Evolutionary conservation across 1,140 invertebrate genomes (phyloP), one percentile per base, ranked within the genome.

Genomic region (Procambarus virginalis): DNA sequence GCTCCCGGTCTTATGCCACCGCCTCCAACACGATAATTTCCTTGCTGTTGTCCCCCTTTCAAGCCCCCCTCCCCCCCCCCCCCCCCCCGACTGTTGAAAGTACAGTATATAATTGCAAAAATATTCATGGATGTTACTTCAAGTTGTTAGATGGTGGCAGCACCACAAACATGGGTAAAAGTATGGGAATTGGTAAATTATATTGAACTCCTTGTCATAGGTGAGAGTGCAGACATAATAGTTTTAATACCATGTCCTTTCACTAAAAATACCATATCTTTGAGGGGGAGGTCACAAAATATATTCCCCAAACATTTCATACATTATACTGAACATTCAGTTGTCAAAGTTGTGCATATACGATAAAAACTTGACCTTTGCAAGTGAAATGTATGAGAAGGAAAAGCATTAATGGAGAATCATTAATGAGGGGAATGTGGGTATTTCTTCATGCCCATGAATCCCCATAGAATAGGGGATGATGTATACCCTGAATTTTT

Each of bases 1-100:
- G 60, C 60, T 70, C 85, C 89, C 0, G 91, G 91, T 3, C 86
- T 92, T 4, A 77, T 86, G 75, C 91, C 87, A 22, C 83, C 87
- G 1, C 86, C 91, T 75, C 91, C 86, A 73, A 73, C 68, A 73
- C 68, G 68, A 73, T 73, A 73, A 73, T 73, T 34, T 34, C 2
- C n/a, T 34, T 34, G 2, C 22, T 73, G 20, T 8, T 73, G 6
- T 73, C 2, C 6, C 3, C 10, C n/a, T 22, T 34, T 34, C 34
- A 5, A 22, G 6, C n/a, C 22, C 2, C 68, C 68, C 5, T 9
- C 17, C 20, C 5, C 64, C 12, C 20, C 17, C 5, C 17, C 5
- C 34, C 34, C 34, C 34, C 34, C 34, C 0, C 34, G 34, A 34
- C 22, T 73, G 12, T 64, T 58, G 6, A 9, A 64, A 64, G 12